Evolutionary conservation across 2,888 invertebrate genomes (phyloP).

Genomic region (Sicus ferrugineus): DNA sequence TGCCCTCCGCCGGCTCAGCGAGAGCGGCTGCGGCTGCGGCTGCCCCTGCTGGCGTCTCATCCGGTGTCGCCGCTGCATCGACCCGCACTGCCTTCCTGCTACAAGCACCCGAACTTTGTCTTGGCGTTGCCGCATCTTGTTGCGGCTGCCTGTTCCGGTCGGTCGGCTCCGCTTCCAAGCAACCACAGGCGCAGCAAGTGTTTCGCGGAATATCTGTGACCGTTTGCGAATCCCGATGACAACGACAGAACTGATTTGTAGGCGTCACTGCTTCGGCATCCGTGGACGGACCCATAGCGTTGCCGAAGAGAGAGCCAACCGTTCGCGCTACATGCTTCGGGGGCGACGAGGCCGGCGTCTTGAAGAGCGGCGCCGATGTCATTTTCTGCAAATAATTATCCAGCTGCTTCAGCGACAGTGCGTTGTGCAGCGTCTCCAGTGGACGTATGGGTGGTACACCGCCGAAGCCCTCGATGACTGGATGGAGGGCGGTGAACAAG

Average conservation of each 20-base stretch:
- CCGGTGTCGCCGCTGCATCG: not conserved
- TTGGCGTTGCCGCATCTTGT: not conserved
- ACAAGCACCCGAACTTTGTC: not conserved
- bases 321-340: constrained; percentile 69
- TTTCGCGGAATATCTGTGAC: not conserved
- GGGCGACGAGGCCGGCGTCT: constrained; percentile 77
- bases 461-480: constrained; percentile 84
- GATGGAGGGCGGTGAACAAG: constrained; percentile 35
- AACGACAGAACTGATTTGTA: constrained; percentile 33
- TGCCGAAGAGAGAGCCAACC: constrained; percentile 24
- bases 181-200: not conserved
- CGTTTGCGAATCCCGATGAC: not conserved
- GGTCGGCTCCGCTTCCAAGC: not conserved
- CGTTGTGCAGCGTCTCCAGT: constrained; percentile 97
- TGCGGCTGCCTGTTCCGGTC: not conserved
- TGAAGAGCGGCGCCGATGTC: constrained; percentile 77
- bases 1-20: constrained; percentile 13
- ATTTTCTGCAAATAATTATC: constrained; percentile 89
- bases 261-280: constrained; percentile 31
- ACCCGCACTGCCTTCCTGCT: not conserved
- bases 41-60: constrained; percentile 6
- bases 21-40: constrained; percentile 3
- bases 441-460: constrained; percentile 96
- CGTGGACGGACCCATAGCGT: not conserved
- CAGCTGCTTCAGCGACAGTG: constrained; percentile 88